Evolutionary conservation across 2,888 invertebrate species (phyloP).

Genomic region (Sphinx pinastri): DNA sequence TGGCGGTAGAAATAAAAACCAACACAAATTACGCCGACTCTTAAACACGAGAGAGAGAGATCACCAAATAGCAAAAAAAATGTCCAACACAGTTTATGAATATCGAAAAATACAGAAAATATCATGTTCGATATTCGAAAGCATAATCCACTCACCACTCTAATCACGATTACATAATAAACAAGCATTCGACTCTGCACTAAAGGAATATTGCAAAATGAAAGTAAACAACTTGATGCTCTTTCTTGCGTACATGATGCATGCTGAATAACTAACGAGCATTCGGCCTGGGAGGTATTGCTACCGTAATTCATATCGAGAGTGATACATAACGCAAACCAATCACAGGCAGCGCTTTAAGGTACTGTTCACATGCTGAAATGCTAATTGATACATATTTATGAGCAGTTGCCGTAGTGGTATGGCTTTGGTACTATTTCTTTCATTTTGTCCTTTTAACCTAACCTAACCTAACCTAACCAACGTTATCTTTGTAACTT

Average conservation of each 20-base stretch:
- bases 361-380: background rate
- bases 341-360: background rate
- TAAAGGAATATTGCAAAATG: background rate
- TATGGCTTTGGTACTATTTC: too few species aligned
- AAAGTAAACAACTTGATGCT: conserved; percentile 1
- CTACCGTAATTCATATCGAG: conserved; percentile 12
- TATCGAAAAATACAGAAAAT: too few species aligned
- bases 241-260: background rate
- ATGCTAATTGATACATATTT: background rate
- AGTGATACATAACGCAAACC: conserved; percentile 13
- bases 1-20: too few species aligned
- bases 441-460: too few species aligned
- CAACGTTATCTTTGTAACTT: background rate
- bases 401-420: too few species aligned
- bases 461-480: too few species aligned
- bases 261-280: conserved; percentile 17
- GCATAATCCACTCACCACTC: conserved; percentile 4
- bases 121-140: background rate
- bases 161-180: conserved; percentile 8
- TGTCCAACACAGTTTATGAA: background rate
- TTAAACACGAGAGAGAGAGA: background rate
- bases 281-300: conserved; percentile 3
- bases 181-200: background rate
- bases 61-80: background rate
- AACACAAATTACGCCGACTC: background rate